Base-by-base conservation (phyloP, 1,140 invertebrate species). In the Tetramorium alpestre region DNA sequence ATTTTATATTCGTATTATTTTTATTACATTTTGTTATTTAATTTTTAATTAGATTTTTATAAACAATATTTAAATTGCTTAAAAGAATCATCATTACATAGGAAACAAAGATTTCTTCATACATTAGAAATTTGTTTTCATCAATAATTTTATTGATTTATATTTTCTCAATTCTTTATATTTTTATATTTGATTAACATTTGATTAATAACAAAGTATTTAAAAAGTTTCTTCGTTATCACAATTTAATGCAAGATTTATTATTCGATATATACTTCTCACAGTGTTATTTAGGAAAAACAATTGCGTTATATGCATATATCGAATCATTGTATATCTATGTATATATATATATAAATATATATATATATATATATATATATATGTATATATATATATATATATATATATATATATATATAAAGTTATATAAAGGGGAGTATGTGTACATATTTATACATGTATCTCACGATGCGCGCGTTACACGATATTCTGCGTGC, bases 401-500 rank as follows among this genome's bases (percentile, higher is more conserved):
- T 28, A 60, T 13, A 38, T 2, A 28, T 0, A 44, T 49, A 60
- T 33, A 33, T 62, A 33, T 33, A 25, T 47, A 16, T 28, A 47
- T 69, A 47, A 47, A 10, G 47, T 49, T 13, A 33, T 33, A 33
- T 33, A 33, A 33, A 33, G 33, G 33, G 33, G 33, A 33, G 33
- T 33, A 33, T 33, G 33, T 49, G 47, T 49, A 49, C 3, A 49
- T 51, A 51, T 51, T 18, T 49, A 8, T 49, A 33, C n/a, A 13
- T 47, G 3, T 77, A 16, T 54, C 25, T 0, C 28, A 49, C 56
- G 16, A 11, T 25, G 25, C 16, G 22, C n/a, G 8, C 22, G 25
- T 80, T 80, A 80, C 13, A 13, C 22, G 41, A 56, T 44, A 16
- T 70, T 69, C 51, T 47, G 33, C 28, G 47, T 51, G 47, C 54